These are phyloP conservation scores for Adelges cooleyi DNA, from an alignment of 1,140 invertebrate species.

Conservation along the genomic window DNA sequence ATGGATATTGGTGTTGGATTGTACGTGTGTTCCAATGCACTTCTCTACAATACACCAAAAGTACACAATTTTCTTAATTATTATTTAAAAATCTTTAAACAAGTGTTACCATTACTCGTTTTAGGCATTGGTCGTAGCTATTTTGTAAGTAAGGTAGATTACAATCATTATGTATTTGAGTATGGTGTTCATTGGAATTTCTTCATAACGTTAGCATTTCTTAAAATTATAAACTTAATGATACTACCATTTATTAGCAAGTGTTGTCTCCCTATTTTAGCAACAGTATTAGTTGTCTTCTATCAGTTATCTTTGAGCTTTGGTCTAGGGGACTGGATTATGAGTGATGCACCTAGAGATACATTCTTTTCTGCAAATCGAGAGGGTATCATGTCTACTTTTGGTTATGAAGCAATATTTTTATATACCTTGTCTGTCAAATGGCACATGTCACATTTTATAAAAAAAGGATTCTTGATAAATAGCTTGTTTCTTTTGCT, in stretches of 20 bases:
- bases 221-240: conserved; percentile 59
- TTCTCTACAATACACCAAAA: conserved; percentile 52
- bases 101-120: conserved; percentile 45
- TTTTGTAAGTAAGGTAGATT: conserved; percentile 54
- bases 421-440: conserved; percentile 59
- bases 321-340: conserved; percentile 59
- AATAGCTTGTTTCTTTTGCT: conserved; percentile 36
- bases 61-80: not conserved
- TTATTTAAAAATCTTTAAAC: conserved; percentile 15
- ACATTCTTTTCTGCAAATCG: conserved; percentile 70
- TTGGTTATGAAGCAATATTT: conserved; percentile 76
- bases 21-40: conserved; percentile 75
- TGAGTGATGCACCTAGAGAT: conserved; percentile 45
- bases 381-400: conserved; percentile 73
- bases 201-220: conserved; percentile 77
- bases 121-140: conserved; percentile 60
- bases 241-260: conserved; percentile 43
- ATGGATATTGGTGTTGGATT: conserved; percentile 93
- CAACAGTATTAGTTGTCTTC: conserved; percentile 44
- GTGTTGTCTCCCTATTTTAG: conserved; percentile 41
- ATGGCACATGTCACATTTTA: conserved; percentile 41
- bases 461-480: conserved; percentile 34
- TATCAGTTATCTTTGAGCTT: conserved; percentile 58
- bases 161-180: conserved; percentile 77
- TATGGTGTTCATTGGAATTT: conserved; percentile 98